Evolutionary conservation across 2,888 invertebrate species (phyloP).

Genomic region (Myopa tessellatipennis): DNA sequence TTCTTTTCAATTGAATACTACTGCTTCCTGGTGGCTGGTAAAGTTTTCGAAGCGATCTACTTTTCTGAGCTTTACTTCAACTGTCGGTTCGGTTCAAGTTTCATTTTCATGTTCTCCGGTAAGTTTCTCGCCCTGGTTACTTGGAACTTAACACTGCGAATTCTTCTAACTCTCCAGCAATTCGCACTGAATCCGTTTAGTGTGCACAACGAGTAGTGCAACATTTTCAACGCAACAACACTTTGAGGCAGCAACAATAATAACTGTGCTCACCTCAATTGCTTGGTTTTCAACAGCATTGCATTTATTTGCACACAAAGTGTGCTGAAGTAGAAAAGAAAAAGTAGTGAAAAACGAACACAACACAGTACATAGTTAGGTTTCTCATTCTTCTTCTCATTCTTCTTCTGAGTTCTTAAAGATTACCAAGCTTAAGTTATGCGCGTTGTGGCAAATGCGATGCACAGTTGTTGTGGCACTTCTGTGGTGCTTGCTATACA

Average conservation of each 20-base stretch:
- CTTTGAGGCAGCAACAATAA: constrained; percentile 4
- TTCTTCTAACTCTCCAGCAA: constrained; percentile 4
- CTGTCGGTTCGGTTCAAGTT: neutral
- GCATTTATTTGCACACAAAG: neutral
- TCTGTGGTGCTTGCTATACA: no score
- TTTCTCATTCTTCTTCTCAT: neutral
- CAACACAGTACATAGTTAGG: neutral
- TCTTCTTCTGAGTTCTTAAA: neutral
- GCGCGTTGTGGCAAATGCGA: no score
- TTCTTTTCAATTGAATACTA: neutral
- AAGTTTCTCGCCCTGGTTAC: neutral
- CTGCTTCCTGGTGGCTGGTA: neutral
- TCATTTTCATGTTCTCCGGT: neutral
- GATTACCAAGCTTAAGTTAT: no score
- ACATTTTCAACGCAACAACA: neutral
- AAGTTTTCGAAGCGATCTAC: neutral
- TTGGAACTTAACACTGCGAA: neutral
- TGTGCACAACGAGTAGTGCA: neutral
- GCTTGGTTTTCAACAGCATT: neutral
- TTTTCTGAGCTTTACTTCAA: neutral
- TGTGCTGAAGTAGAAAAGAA: neutral
- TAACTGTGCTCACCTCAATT: constrained; percentile 9
- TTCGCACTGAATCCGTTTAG: constrained; percentile 6
- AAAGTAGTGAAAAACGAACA: neutral
- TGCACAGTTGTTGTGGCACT: no score